Percentiles rank a stretch among this genome's conserved stretches.
These are phyloP conservation scores for Silvanus unidentatus DNA, from an alignment of 2,888 invertebrate genomes.

Conservation along the genomic window DNA sequence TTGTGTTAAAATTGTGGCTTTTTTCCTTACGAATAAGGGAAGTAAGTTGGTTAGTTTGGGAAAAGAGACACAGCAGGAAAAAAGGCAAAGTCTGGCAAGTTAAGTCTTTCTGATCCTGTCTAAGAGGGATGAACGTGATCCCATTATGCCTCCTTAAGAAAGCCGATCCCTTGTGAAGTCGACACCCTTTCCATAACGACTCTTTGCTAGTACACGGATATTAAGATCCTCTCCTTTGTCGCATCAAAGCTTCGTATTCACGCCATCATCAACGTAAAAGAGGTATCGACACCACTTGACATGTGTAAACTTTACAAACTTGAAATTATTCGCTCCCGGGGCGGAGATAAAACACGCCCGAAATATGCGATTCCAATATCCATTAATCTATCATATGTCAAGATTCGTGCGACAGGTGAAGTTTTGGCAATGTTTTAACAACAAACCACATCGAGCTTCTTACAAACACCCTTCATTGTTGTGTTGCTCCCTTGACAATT, in stretches of 20 bases:
- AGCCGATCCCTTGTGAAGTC: conserved; percentile 46
- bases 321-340: conserved; percentile 36
- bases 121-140: conserved; percentile 49
- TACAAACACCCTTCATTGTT: no score
- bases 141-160: conserved; percentile 48
- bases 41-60: no score
- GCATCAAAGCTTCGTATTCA: conserved; percentile 38
- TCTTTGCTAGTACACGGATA: conserved; percentile 40
- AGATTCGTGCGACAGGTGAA: conserved; percentile 33
- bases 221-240: conserved; percentile 42
- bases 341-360: conserved; percentile 37
- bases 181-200: conserved; percentile 43
- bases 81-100: conserved; percentile 39
- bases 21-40: no score
- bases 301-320: conserved; percentile 42
- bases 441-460: neutral
- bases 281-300: conserved; percentile 44
- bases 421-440: conserved; percentile 19
- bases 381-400: conserved; percentile 73
- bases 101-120: conserved; percentile 44
- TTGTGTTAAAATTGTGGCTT: no score
- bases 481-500: no score
- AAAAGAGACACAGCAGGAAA: conserved; percentile 14
- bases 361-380: conserved; percentile 69
- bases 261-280: conserved; percentile 25